phyloP scores from a whole-genome alignment of 2,113 vertebrate species.

The Podilymbus podiceps region DNA sequence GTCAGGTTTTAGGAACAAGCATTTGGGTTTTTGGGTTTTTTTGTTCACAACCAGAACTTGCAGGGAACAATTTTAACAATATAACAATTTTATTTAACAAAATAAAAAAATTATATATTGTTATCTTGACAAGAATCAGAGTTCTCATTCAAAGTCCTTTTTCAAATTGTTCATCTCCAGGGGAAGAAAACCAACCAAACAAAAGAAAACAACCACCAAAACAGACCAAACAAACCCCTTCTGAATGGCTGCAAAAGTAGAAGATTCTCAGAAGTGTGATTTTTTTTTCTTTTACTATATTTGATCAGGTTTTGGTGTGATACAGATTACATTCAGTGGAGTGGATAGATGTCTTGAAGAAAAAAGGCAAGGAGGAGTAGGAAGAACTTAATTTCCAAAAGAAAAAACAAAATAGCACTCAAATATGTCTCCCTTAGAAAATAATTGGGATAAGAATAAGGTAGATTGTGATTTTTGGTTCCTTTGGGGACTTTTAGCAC shows the following conservation, averaged over 20 bases:
- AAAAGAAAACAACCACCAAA: too few relatives aligned
- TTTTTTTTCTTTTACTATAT: neutral
- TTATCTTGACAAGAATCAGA: neutral
- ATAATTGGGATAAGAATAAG: neutral
- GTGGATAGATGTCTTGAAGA: neutral
- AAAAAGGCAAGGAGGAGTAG: neutral
- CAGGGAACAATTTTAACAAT: too few relatives aligned
- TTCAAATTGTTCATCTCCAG: neutral
- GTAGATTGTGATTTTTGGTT: rapidly evolving
- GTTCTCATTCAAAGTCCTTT: neutral
- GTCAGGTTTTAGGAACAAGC: neutral
- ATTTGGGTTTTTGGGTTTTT: rapidly evolving
- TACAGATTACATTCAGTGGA: neutral
- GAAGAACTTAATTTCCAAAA: neutral
- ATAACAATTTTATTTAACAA: too few relatives aligned
- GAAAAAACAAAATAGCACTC: neutral
- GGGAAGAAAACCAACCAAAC: too few relatives aligned
- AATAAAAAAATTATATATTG: too few relatives aligned
- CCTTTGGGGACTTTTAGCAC: neutral
- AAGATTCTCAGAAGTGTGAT: neutral
- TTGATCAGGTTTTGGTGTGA: neutral
- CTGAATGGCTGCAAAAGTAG: neutral
- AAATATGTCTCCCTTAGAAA: neutral
- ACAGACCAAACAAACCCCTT: neutral
- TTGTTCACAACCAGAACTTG: neutral